Percentiles rank a stretch among this genome's conserved stretches.
These are phyloP conservation scores for Bos taurus DNA, from an alignment of 2,113 vertebrate genomes.

Conservation along the genomic window ARS-UCD2.0 NC_037348.1:48325001-48325500, in stretches of 20 bases:
- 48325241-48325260: constrained; percentile 23
- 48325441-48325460: background rate
- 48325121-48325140: background rate
- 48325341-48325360: background rate
- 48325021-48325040: background rate
- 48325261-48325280: background rate
- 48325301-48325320: background rate
- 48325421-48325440: background rate
- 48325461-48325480: background rate
- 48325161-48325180: constrained; percentile 15
- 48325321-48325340: background rate
- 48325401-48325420: background rate
- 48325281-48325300: background rate
- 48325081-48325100: constrained; percentile 36
- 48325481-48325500: background rate
- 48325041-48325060: constrained; percentile 18
- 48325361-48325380: background rate
- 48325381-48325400: background rate
- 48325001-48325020: background rate
- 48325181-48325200: background rate
- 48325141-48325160: background rate
- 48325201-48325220: background rate
- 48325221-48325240: background rate
- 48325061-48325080: background rate
- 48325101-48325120: background rate